Base-by-base conservation (phyloP, 2,888 invertebrate genomes). In the Dynastes hyllus region DNA sequence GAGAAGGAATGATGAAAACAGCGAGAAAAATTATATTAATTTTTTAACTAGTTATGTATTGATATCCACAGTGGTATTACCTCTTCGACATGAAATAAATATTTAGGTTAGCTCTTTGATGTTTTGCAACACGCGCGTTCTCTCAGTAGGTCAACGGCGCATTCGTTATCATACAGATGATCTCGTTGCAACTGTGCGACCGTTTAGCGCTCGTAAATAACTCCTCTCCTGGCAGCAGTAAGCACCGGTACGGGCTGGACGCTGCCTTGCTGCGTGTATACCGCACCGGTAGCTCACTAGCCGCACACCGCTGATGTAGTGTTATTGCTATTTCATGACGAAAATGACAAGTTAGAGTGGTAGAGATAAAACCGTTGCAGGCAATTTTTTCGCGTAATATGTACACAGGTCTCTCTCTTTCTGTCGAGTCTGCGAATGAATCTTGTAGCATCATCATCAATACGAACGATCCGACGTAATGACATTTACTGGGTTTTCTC, bases 141-240 rank as follows among this genome's bases (percentile, higher is more conserved):
- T 51, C 78, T 50, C 50, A 78, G 80, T 78, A 76, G 79, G 78
- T 80, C 79, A 81, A 66, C 78, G 69, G 80, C 77, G 81, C 77
- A 79, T 79, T 77, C 69, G 69, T 77, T 77, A 77, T 77, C 77
- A 77, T 77, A 77, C 77, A 61, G 73, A 75, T 75, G 73, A 75
- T 75, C 73, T 75, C 73, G 45, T 75, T 50, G 73, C 73, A 61
- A 75, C 61, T 45, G 61, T 45, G 37, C 73, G 51, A 51, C 69
- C 5, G 61, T 45, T 75, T 75, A 61, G 61, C 73, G 45, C 73
- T 75, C 73, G 22, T 75, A 75, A 75, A 75, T 75, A 75, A 75
- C 61, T 75, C 61, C 45, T 45, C 22, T 75, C 22, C 45, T 45
- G 16, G 45, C 32, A 37, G 32, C 32, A 37, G 32, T 63, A 63